phyloP scores from a whole-genome alignment of 1,140 invertebrate species.

The Pseudoatta argentina region DNA sequence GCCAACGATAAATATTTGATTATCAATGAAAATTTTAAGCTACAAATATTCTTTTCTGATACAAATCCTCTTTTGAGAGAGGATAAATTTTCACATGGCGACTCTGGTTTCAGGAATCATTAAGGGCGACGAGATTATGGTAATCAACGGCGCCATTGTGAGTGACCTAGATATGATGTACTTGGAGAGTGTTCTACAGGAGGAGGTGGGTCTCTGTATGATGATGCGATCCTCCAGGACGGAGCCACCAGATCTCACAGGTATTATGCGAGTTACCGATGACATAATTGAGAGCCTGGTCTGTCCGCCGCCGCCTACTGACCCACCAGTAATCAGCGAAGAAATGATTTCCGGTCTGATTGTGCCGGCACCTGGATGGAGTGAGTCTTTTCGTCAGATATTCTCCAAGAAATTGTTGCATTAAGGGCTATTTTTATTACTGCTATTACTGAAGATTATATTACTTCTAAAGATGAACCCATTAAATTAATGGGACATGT shows the following conservation, averaged over 20 bases:
- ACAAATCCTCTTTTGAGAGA: not conserved
- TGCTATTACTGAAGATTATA: not conserved
- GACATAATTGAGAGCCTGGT: slow-evolving; percentile 98
- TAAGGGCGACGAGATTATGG: slow-evolving; percentile 99
- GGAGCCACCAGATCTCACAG: slow-evolving; percentile 95
- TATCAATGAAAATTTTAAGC: not conserved
- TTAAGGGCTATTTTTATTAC: not conserved
- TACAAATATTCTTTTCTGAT: not conserved
- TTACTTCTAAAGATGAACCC: not conserved
- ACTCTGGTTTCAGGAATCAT: slow-evolving; percentile 92
- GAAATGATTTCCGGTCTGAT: slow-evolving; percentile 98
- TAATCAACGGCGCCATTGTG: slow-evolving; percentile 99
- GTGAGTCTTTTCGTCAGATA: slow-evolving; percentile 87
- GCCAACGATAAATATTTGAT: not conserved
- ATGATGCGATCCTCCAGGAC: slow-evolving; percentile 99
- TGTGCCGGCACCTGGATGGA: slow-evolving; percentile 97
- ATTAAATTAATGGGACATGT: slow-evolving; percentile 8
- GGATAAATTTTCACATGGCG: not conserved
- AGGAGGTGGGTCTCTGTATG: slow-evolving; percentile 97
- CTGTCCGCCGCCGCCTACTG: slow-evolving; percentile 97
- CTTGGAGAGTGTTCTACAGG: slow-evolving; percentile 97
- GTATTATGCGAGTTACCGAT: slow-evolving; percentile 94
- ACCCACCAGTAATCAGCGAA: slow-evolving; percentile 96
- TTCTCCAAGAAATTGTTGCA: not conserved
- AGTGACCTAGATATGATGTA: slow-evolving; percentile 99